These are phyloP conservation scores for Actinostola sp. DNA, from an alignment of 92 coral and sea anemone genomes.

Conservation along the genomic window DNA sequence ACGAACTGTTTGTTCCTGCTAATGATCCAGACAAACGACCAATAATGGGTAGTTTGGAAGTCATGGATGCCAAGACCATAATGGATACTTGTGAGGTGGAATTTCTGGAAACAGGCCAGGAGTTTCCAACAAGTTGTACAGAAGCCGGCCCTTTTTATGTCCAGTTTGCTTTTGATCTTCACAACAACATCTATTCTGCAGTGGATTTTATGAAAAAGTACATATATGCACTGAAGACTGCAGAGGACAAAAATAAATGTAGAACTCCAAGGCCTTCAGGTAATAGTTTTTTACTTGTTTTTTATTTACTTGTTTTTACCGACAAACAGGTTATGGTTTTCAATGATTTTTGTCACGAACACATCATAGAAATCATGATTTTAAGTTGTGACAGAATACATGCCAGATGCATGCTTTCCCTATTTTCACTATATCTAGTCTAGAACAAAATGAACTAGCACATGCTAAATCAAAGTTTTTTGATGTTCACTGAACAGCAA, in stretches of 20 bases:
- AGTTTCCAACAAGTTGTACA: constrained; percentile 8
- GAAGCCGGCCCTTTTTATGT: constrained; percentile 55
- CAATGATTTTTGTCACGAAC: background rate
- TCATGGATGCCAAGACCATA: constrained; percentile 81
- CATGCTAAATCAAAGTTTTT: too few relatives aligned
- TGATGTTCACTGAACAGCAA: too few relatives aligned
- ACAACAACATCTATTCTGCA: constrained; percentile 46
- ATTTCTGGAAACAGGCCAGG: constrained; percentile 20
- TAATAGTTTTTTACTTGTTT: too few relatives aligned
- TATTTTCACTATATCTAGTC: too few relatives aligned
- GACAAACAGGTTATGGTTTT: background rate
- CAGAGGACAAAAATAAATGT: background rate
- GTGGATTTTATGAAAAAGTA: constrained; percentile 9
- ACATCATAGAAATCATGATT: too few relatives aligned
- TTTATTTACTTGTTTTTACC: too few relatives aligned
- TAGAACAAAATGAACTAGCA: too few relatives aligned
- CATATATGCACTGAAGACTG: constrained; percentile 10
- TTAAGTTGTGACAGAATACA: too few relatives aligned
- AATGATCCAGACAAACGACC: constrained; percentile 24
- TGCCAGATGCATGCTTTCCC: too few relatives aligned
- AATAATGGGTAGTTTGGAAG: constrained; percentile 29
- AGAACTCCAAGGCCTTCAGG: constrained; percentile 29
- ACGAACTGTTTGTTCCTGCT: constrained; percentile 75
- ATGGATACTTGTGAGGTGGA: constrained; percentile 57
- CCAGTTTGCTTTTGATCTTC: constrained; percentile 71